These are phyloP conservation scores for Prietella phreatophila DNA, from an alignment of 2,113 vertebrate genomes.

Conservation along the genomic window DNA sequence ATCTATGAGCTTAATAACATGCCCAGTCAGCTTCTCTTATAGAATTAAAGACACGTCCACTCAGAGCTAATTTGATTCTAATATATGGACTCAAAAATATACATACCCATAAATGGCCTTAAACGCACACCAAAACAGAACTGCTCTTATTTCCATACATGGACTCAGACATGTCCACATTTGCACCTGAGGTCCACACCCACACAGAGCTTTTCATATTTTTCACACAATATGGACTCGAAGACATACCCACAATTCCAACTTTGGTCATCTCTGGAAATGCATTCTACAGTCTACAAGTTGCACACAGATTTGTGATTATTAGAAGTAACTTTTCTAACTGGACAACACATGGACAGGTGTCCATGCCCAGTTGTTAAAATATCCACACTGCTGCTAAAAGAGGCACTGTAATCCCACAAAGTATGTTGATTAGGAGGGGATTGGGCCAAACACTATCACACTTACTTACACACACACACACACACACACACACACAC, in stretches of 20 bases:
- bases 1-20: too few relatives aligned
- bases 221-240: neutral
- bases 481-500: conserved; percentile 2
- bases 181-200: neutral
- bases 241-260: neutral
- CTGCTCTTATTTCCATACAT: neutral
- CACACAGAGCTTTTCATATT: neutral
- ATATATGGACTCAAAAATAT: too few relatives aligned
- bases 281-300: neutral
- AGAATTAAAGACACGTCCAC: too few relatives aligned
- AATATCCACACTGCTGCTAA: conserved; percentile 24
- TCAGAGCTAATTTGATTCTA: too few relatives aligned
- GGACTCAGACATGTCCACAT: neutral
- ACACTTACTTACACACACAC: neutral
- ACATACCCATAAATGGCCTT: neutral
- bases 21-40: too few relatives aligned
- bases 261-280: neutral
- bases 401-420: conserved; percentile 2
- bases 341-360: conserved; percentile 9
- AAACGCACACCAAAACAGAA: neutral
- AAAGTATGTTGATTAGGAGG: conserved; percentile 37
- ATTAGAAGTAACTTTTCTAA: neutral
- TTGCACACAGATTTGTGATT: neutral
- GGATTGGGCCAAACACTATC: neutral
- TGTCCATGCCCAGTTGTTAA: conserved; percentile 33